Conservation (phyloP, 2,888 invertebrate genomes). For the Cephus pulcher region DNA sequence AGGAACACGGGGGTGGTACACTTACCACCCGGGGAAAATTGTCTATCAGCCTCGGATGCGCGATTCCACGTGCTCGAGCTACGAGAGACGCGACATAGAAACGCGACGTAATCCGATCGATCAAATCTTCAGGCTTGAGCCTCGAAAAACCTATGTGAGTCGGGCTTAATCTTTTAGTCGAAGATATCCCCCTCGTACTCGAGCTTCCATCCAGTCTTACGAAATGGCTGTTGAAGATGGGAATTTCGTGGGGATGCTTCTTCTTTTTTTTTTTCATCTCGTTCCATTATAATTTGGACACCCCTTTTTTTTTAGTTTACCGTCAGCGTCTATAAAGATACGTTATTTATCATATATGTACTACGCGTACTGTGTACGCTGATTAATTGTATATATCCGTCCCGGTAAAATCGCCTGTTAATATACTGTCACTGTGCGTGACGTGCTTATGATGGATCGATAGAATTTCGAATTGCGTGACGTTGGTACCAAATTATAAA, state of each 20-base stretch:
- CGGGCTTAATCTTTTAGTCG: not conserved
- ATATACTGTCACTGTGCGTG: not conserved
- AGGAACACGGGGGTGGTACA: not conserved
- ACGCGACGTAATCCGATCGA: not conserved
- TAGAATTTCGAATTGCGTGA: not conserved
- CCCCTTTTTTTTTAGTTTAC: not conserved
- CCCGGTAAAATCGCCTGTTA: not conserved
- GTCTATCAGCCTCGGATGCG: constrained; percentile 15
- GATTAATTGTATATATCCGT: not conserved
- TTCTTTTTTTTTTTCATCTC: not conserved
- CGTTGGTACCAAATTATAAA: not conserved
- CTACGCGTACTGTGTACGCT: not conserved
- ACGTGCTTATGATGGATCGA: not conserved
- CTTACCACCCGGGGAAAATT: constrained; percentile 7
- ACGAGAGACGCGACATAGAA: not conserved
- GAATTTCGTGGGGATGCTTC: not conserved
- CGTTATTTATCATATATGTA: not conserved
- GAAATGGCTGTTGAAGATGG: not conserved
- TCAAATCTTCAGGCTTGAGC: not conserved
- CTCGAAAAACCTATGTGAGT: not conserved
- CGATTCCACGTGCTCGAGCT: not conserved
- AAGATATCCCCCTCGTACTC: not conserved
- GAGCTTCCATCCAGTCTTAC: not conserved
- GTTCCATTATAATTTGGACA: not conserved
- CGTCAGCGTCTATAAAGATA: not conserved